Conservation (phyloP, 2,113 vertebrate species). For the mouse (Mus musculus) region DNA sequence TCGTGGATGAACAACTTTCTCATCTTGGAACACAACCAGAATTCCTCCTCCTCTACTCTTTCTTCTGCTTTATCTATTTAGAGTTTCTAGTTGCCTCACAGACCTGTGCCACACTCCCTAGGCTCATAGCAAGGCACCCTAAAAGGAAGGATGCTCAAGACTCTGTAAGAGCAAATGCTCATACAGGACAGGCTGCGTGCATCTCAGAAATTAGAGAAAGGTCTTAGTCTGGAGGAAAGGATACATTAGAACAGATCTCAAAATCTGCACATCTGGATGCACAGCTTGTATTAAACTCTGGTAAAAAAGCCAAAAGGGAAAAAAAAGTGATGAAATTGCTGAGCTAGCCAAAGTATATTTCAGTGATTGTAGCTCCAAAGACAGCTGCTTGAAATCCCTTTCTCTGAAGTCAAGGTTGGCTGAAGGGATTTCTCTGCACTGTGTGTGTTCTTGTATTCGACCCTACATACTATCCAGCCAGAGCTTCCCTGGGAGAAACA, state of each 20-base stretch:
- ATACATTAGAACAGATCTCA: not conserved
- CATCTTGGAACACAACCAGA: not conserved
- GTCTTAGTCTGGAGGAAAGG: not conserved
- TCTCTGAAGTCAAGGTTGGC: slow-evolving; percentile 53
- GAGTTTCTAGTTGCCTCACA: not conserved
- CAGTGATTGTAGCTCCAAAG: not conserved
- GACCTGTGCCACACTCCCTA: not conserved
- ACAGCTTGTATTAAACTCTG: not conserved
- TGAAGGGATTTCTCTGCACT: not conserved
- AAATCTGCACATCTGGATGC: not conserved
- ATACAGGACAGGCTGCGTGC: not conserved
- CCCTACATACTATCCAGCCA: not conserved
- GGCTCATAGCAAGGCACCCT: not conserved
- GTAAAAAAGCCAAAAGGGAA: not conserved
- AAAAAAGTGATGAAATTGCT: not conserved
- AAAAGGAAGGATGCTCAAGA: not conserved
- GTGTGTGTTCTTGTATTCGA: slow-evolving; percentile 59
- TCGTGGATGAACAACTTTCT: not conserved
- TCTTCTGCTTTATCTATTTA: slow-evolving; percentile 8
- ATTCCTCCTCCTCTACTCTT: not conserved
- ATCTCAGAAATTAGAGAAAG: not conserved
- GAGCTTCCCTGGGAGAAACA: slow-evolving; percentile 54
- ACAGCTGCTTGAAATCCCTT: slow-evolving; percentile 52
- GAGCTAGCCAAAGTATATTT: slow-evolving; percentile 10
- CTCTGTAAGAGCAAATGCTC: not conserved